Conservation (phyloP, 2,113 vertebrate species). For the Vombatus ursinus region DNA sequence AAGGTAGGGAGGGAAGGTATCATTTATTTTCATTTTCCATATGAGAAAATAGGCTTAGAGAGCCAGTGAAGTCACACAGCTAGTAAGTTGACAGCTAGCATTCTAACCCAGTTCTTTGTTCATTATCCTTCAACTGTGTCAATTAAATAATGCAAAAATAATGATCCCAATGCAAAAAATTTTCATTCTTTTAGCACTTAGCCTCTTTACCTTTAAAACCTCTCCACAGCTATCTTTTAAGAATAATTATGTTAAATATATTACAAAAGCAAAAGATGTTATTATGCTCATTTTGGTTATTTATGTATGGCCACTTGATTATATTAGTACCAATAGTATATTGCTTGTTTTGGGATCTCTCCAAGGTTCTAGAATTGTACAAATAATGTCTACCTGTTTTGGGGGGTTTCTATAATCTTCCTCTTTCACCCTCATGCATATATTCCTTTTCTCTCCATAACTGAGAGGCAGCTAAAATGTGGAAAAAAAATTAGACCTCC, state of each 20-base stretch:
- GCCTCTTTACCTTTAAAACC: too few species aligned
- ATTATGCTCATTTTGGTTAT: conserved; percentile 37
- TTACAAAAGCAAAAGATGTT: conserved; percentile 37
- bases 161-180: neutral
- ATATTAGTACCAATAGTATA: conserved; percentile 15
- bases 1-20: too few species aligned
- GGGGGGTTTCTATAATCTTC: neutral
- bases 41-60: too few species aligned
- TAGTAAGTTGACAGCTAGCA: neutral
- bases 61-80: neutral
- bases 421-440: neutral
- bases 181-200: neutral
- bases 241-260: neutral
- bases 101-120: neutral
- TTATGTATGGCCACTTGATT: neutral
- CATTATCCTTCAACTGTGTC: neutral
- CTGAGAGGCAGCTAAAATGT: conserved; percentile 31
- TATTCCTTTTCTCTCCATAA: conserved; percentile 33
- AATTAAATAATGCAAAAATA: neutral
- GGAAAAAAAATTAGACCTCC: conserved; percentile 20
- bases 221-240: neutral
- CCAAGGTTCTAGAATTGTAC: conserved; percentile 20
- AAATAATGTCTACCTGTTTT: conserved; percentile 8
- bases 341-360: conserved; percentile 4
- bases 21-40: too few species aligned